phyloP scores from a whole-genome alignment of 2,797 vertebrate genomes.

The Chaetodon trifasciatus region DNA sequence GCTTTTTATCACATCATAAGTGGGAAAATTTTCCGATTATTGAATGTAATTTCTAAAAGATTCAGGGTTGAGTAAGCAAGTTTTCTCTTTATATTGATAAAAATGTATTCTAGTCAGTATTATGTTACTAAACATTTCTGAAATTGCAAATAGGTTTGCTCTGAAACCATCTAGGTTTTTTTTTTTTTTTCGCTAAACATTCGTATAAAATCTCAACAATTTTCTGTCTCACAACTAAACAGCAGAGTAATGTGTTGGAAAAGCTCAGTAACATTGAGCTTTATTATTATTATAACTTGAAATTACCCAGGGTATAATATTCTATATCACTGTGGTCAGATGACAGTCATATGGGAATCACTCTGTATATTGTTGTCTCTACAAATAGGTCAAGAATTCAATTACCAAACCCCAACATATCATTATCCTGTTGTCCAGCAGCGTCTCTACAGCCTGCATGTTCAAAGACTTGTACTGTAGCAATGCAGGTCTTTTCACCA shows the following conservation, averaged over 20 bases:
- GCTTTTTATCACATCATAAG: neutral
- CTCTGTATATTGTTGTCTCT: conserved; percentile 72
- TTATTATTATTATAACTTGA: conserved; percentile 32
- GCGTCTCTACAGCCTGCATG: conserved; percentile 38
- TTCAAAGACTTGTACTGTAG: conserved; percentile 56
- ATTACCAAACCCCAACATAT: conserved; percentile 60
- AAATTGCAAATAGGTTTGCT: neutral
- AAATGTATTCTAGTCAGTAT: neutral
- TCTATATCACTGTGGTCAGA: conserved; percentile 58
- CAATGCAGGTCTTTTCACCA: conserved; percentile 58
- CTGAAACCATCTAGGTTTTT: neutral
- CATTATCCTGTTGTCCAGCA: conserved; percentile 61
- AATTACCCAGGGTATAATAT: conserved; percentile 44
- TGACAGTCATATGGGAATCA: conserved; percentile 34
- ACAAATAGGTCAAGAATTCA: conserved; percentile 70
- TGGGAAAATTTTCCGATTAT: neutral
- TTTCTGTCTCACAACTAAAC: neutral
- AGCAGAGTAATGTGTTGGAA: conserved; percentile 10
- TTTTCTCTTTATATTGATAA: neutral
- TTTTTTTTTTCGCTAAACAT: neutral
- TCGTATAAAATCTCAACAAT: neutral
- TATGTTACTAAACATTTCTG: neutral
- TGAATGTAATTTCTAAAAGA: neutral
- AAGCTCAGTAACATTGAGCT: conserved; percentile 12
- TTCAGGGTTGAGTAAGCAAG: neutral